A percentile compares a stretch with the other conserved stretches of the same genome.
phyloP scores from a whole-genome alignment of 2,888 invertebrate genomes.

The Microplitis manilae region DNA sequence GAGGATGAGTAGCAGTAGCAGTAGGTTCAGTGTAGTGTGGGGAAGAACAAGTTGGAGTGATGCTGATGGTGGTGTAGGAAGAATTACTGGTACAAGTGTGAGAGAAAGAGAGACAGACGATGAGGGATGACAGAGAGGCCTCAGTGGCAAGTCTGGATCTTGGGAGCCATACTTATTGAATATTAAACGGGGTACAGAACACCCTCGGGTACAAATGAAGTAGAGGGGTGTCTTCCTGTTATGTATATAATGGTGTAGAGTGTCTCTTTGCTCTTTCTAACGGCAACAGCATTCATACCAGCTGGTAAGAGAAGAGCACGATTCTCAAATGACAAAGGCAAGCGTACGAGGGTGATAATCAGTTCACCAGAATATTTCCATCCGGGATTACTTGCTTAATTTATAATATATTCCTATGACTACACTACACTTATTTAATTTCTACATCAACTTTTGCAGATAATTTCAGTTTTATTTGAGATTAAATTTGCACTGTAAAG shows the following conservation, averaged over 20 bases:
- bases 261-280: slow-evolving; percentile 46
- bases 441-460: background rate
- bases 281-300: slow-evolving; percentile 16
- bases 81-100: slow-evolving; percentile 5
- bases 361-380: slow-evolving; percentile 31
- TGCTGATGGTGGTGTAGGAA: slow-evolving; percentile 22
- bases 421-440: background rate
- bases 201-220: slow-evolving; percentile 52
- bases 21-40: slow-evolving; percentile 3
- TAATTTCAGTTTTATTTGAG: background rate
- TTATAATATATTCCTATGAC: background rate
- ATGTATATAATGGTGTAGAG: slow-evolving; percentile 5
- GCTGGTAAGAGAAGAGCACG: slow-evolving; percentile 21
- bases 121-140: slow-evolving; percentile 28
- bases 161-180: slow-evolving; percentile 54
- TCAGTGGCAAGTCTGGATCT: slow-evolving; percentile 39
- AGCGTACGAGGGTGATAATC: slow-evolving; percentile 33
- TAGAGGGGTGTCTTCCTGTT: slow-evolving; percentile 44
- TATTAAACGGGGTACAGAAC: slow-evolving; percentile 53
- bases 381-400: background rate
- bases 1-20: background rate
- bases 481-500: too few relatives aligned
- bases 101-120: slow-evolving; percentile 17
- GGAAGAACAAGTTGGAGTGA: slow-evolving; percentile 1
- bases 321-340: slow-evolving; percentile 35